Evolutionary conservation across 2,113 vertebrate species (phyloP).

Genomic region (Bubo bubo): DNA sequence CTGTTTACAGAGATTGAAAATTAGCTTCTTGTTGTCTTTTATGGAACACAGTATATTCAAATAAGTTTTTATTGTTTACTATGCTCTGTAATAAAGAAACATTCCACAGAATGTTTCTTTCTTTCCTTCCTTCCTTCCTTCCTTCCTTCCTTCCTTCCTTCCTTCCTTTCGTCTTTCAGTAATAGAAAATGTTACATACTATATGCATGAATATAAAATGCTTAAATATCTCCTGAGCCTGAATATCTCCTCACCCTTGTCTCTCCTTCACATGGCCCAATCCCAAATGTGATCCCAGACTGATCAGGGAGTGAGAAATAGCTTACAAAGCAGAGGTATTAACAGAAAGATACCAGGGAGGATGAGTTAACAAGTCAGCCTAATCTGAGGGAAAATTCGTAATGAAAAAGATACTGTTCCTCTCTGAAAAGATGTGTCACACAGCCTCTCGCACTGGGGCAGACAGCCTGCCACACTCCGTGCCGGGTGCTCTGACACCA

Average conservation of each 20-base stretch:
- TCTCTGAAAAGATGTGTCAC: slow-evolving; percentile 22
- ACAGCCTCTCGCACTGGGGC: neutral
- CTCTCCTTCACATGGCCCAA: neutral
- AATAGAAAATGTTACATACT: neutral
- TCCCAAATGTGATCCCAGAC: neutral
- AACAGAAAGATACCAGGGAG: neutral
- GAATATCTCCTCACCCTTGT: neutral
- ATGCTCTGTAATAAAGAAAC: neutral
- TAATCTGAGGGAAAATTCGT: neutral
- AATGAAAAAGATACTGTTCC: neutral
- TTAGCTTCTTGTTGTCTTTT: slow-evolving; percentile 1
- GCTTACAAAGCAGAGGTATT: slow-evolving; percentile 2
- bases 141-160: too few species aligned
- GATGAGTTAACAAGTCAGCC: slow-evolving; percentile 28
- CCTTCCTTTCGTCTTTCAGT: neutral
- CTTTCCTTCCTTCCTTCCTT: too few species aligned
- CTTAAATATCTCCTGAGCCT: neutral
- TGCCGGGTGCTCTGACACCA: neutral
- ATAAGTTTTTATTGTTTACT: neutral
- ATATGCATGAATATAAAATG: neutral
- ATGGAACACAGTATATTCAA: neutral
- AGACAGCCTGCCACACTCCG: neutral
- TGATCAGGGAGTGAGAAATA: neutral
- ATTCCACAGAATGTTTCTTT: neutral
- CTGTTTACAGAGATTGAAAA: slow-evolving; percentile 27